Conservation (phyloP, 2,888 invertebrate genomes). For the Drosophila sordidula region DNA sequence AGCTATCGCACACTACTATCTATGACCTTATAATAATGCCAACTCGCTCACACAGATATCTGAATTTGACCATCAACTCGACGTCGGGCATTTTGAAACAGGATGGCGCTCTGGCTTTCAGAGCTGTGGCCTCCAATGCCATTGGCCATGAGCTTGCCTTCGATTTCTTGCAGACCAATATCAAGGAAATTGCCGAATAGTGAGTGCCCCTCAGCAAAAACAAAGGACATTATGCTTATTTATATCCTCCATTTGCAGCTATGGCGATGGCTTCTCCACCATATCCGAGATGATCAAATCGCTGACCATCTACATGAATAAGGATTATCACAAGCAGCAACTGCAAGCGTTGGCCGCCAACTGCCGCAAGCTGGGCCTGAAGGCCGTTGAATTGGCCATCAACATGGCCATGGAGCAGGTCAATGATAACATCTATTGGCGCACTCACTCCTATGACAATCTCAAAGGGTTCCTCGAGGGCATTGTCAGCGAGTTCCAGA, state of each 20-base stretch:
- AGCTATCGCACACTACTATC: background rate
- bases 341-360: constrained; percentile 80
- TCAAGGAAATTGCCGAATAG: constrained; percentile 85
- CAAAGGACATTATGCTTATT: background rate
- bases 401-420: constrained; percentile 84
- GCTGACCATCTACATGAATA: constrained; percentile 86
- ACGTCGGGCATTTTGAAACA: constrained; percentile 87
- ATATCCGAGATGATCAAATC: constrained; percentile 86
- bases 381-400: constrained; percentile 82
- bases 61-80: constrained; percentile 86
- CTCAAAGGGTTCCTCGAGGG: constrained; percentile 83
- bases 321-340: constrained; percentile 85
- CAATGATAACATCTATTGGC: constrained; percentile 85
- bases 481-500: constrained; percentile 84
- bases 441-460: constrained; percentile 83
- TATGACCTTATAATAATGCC: background rate
- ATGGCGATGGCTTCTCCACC: constrained; percentile 87
- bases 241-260: constrained; percentile 76
- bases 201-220: constrained; percentile 59
- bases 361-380: constrained; percentile 81
- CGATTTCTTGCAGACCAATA: constrained; percentile 86
- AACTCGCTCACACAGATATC: constrained; percentile 83
- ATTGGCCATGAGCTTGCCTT: constrained; percentile 88
- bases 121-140: constrained; percentile 87
- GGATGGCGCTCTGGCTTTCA: constrained; percentile 87